A percentile compares a stretch with the other conserved stretches of the same genome.
Evolutionary conservation across 2,888 invertebrate species (phyloP).

Genomic region (Drosophila koepferae): DNA sequence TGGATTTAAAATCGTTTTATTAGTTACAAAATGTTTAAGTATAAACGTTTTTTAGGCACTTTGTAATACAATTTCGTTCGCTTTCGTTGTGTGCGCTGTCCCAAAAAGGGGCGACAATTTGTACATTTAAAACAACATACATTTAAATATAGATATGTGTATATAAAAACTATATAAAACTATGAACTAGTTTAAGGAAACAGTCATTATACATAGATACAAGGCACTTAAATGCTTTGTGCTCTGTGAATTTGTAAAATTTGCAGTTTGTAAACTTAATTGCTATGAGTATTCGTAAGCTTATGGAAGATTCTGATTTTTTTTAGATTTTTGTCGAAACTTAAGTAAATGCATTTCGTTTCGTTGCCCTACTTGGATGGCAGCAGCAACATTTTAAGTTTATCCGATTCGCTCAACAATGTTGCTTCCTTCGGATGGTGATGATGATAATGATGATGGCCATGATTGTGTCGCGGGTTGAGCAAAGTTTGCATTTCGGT

Average conservation of each 20-base stretch:
- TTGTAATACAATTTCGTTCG: constrained; percentile 54
- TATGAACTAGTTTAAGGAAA: constrained; percentile 48
- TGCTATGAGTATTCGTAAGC: constrained; percentile 70
- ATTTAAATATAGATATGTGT: constrained; percentile 21
- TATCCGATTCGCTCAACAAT: constrained; percentile 85
- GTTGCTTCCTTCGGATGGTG: constrained; percentile 70
- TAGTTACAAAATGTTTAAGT: constrained; percentile 68
- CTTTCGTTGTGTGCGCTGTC: constrained; percentile 31
- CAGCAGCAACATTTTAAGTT: constrained; percentile 85
- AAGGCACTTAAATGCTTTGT: constrained; percentile 13
- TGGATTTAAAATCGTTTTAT: constrained; percentile 68
- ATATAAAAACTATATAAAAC: constrained; percentile 14
- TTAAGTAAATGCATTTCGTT: constrained; percentile 69
- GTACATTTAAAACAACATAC: constrained; percentile 66
- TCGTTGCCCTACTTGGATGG: constrained; percentile 82
- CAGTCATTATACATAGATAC: constrained; percentile 38
- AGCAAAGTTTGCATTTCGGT: constrained; percentile 82
- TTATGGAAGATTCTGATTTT: constrained; percentile 33
- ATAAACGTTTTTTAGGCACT: constrained; percentile 52
- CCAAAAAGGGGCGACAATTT: constrained; percentile 45
- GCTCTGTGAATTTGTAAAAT: constrained; percentile 16
- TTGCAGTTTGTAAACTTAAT: constrained; percentile 49
- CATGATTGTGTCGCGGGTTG: constrained; percentile 38
- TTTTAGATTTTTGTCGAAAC: constrained; percentile 41
- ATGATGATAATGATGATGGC: constrained; percentile 3